Evolutionary conservation across 2,888 invertebrate genomes (phyloP), one percentile per base, ranked within the genome.

Genomic region (Arctia plantaginis): DNA sequence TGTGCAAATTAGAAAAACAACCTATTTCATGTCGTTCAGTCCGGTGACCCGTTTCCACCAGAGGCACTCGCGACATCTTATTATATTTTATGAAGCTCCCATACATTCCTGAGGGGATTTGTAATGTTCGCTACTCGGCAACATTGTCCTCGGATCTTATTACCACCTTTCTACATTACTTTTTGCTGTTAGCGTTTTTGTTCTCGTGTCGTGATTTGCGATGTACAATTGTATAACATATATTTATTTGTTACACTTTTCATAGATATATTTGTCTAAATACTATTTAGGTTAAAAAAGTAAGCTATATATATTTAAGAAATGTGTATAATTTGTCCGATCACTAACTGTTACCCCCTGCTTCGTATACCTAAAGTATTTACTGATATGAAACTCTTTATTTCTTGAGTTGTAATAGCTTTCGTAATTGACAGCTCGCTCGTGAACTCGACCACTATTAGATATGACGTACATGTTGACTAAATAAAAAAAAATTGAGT

Each of bases 51-150:
- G 89, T 88, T 92, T 91, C 86, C 88, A 88, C 87, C 87, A 88
- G 87, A 87, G 88, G 85, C 80, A 70, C 77, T 88, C 80, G 79
- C 88, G 90, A 90, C 89, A 89, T 92, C 93, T 94, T 93, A 93
- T 95, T 94, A 95, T 94, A 94, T 94, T 94, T 95, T 94, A 94
- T 93, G 93, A 90, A 88, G 88, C 90, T 86, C 89, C 89, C 89
- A 86, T 90, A 90, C 89, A 91, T 89, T 90, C 90, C 90, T 89
- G 87, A 89, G 89, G 89, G 90, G 89, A 86, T 87, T 87, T 87
- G 90, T 92, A 90, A 92, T 90, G 89, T 89, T 89, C 87, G 86
- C 89, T 90, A 89, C 89, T 91, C 88, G 87, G 85, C 85, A 83
- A 85, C 88, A 90, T 91, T 89, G 88, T 90, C 86, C 86, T 87